Evolutionary conservation across 2,888 invertebrate genomes (phyloP).

Genomic region (Meghimatium bilineatum): DNA sequence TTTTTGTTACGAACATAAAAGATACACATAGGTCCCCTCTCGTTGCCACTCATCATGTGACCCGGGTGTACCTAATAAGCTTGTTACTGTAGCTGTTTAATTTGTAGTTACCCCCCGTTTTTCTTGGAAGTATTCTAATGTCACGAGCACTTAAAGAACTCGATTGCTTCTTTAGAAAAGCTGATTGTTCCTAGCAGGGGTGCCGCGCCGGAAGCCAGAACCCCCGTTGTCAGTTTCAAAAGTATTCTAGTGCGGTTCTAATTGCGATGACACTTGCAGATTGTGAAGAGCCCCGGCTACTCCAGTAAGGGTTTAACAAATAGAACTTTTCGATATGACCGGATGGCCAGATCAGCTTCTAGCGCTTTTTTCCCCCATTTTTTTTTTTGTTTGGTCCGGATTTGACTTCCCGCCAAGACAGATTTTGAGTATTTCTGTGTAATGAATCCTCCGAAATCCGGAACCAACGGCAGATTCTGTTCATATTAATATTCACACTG

Average conservation of each 20-base stretch:
- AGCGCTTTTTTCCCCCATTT: no score
- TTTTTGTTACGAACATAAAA: no score
- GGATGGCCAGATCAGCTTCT: slow-evolving; percentile 17
- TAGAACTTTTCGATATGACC: neutral
- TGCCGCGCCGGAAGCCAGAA: neutral
- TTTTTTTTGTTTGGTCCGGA: slow-evolving; percentile 9
- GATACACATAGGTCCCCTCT: no score
- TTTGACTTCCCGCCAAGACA: neutral
- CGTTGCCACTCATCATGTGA: no score
- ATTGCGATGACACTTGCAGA: slow-evolving; percentile 40
- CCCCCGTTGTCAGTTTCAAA: slow-evolving; percentile 24
- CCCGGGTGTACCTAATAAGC: no score
- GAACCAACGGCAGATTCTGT: neutral
- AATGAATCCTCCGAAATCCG: neutral
- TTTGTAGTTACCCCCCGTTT: neutral
- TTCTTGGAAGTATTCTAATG: neutral
- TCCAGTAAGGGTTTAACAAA: slow-evolving; percentile 21
- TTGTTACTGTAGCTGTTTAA: neutral
- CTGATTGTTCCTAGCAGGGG: slow-evolving; percentile 20
- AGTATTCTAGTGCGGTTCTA: slow-evolving; percentile 9
- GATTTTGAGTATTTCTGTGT: slow-evolving; percentile 2
- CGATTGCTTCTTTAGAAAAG: neutral
- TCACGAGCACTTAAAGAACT: neutral
- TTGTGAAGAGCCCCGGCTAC: slow-evolving; percentile 26
- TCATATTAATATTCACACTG: neutral